Evolutionary conservation across 2,797 vertebrate genomes (phyloP).

Genomic region (Hozukius guyotensis): DNA sequence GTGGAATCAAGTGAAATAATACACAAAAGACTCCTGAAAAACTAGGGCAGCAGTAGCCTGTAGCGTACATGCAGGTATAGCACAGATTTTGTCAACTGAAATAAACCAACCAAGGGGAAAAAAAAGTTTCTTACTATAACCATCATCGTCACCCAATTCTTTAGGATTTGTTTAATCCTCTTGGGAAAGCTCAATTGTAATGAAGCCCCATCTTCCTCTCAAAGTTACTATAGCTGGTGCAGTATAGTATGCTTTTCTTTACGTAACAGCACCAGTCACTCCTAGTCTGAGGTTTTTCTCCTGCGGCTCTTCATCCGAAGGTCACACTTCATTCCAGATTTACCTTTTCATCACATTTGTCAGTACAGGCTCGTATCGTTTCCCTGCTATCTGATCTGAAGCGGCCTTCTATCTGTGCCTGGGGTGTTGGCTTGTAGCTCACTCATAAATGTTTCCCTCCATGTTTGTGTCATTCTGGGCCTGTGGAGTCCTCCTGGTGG

Average conservation of each 20-base stretch:
- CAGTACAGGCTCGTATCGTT: neutral
- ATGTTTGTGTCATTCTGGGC: constrained; percentile 8
- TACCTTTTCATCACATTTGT: constrained; percentile 2
- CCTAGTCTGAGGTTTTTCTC: neutral
- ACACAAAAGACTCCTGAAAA: neutral
- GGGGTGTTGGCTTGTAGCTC: neutral
- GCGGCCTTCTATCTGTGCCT: neutral
- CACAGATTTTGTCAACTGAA: neutral
- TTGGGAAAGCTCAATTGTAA: neutral
- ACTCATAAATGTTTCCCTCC: constrained; percentile 4
- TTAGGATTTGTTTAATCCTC: neutral
- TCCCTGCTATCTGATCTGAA: constrained; percentile 5
- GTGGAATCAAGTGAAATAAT: neutral
- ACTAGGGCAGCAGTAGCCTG: constrained; percentile 12
- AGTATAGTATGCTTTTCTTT: neutral
- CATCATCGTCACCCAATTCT: neutral
- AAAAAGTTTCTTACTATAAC: neutral
- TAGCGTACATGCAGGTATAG: neutral
- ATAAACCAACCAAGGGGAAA: neutral
- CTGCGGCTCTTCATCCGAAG: neutral
- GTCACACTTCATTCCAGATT: constrained; percentile 16
- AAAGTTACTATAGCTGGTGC: neutral
- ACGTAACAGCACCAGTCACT: neutral
- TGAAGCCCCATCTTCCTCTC: neutral
- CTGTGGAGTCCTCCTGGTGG: constrained; percentile 6